Evolutionary conservation across 2,888 invertebrate genomes (phyloP).

Genomic region (Neoascia interrupta): DNA sequence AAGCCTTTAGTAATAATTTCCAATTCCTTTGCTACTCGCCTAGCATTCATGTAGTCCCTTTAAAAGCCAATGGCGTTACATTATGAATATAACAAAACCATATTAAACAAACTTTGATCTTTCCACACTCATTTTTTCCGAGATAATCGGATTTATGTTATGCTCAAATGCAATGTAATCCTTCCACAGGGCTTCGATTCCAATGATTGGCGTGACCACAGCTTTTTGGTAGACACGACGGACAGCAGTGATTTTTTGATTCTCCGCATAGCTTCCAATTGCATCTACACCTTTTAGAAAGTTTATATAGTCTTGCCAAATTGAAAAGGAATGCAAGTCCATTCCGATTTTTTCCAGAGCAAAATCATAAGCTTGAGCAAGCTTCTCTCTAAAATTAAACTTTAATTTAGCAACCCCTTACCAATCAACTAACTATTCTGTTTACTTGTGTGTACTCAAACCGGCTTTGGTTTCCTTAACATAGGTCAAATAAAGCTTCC

Average conservation of each 20-base stretch:
- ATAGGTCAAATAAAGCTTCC: conserved; percentile 98
- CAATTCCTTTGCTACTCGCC: conserved; percentile 96
- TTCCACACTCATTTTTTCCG: conserved; percentile 99
- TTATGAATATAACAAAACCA: not conserved
- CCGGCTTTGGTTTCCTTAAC: conserved; percentile 98
- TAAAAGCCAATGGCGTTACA: not conserved
- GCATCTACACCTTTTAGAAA: conserved; percentile 98
- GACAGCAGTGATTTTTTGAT: conserved; percentile 99
- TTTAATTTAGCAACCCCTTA: not conserved
- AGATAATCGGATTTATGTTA: conserved; percentile 88
- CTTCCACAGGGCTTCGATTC: conserved; percentile 97
- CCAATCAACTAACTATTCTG: conserved; percentile 69
- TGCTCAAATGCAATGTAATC: conserved; percentile 99
- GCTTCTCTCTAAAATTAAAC: conserved; percentile 89
- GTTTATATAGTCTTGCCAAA: conserved; percentile 98
- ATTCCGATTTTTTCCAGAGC: conserved; percentile 99
- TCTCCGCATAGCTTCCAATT: conserved; percentile 99
- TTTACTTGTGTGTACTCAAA: conserved; percentile 95
- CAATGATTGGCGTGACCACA: conserved; percentile 97
- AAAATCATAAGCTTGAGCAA: conserved; percentile 99
- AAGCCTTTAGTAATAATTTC: conserved; percentile 97
- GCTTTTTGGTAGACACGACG: conserved; percentile 98
- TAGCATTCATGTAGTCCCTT: conserved; percentile 98
- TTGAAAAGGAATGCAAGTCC: conserved; percentile 97
- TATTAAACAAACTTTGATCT: conserved; percentile 82